Evolutionary conservation across 1,140 invertebrate species (phyloP), one percentile per base, ranked within the genome.

Genomic region (Drosophila repleta): DNA sequence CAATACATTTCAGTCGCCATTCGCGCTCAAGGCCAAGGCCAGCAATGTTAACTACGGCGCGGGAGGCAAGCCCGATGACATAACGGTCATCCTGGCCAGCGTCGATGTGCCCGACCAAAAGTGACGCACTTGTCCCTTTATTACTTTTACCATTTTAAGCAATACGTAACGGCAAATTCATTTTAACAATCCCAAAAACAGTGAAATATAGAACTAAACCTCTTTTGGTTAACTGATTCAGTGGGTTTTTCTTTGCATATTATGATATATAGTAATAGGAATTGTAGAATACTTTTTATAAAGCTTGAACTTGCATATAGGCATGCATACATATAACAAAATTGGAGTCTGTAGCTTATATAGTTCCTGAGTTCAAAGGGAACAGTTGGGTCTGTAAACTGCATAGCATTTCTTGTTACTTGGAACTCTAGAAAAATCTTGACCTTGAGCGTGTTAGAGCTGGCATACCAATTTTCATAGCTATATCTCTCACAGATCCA

Each of bases 21-120:
- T 85, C 5, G 52, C 74, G 24, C 18, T 77, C 3, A 78, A 52
- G 48, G 82, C 81, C 0, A 57, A 18, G 29, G 45, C 57, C 0
- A 49, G 69, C 32, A 65, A 81, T 45, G 0, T 71, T 0, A 13
- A 20, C 2, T 71, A 49, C 37, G 8, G 6, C 0, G n/a, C 15
- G 2, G 81, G 81, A 2, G 81, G 81, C 5, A 85, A 87, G 20
- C 81, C 82, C 3, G 81, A 85, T 35, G 81, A 85, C 18, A 85
- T 81, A 6, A 85, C 81, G 13, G 60, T 85, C 3, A 75, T 85
- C 39, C 32, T 85, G 46, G 78, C 78, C 66, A 82, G 65, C 20
- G 74, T 85, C 5, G 73, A 63, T 26, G 51, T 84, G 49, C 61
- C 57, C 1, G n/a, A 29, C 1, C 7, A 29, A 8, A 8, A 45